A percentile compares a stretch with the other conserved stretches of the same genome.
Conservation (phyloP, 1,140 invertebrate species). For the Argopecten irradians region DNA sequence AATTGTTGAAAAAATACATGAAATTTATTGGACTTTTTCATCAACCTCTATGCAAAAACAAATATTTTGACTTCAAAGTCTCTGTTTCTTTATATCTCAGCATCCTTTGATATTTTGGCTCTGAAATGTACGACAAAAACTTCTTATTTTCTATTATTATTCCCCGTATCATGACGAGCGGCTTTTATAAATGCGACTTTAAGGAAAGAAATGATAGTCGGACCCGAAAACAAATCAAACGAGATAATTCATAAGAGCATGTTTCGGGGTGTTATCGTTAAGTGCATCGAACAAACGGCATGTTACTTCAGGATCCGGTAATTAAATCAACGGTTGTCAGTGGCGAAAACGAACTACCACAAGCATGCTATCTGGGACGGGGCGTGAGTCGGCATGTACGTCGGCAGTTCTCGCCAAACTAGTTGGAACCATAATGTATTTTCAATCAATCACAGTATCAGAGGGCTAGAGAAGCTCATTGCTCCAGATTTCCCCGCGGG, state of each 20-base stretch:
- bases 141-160: too few species aligned
- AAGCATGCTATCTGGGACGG: background rate
- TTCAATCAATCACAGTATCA: slow-evolving; percentile 10
- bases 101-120: too few species aligned
- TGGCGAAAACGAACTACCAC: background rate
- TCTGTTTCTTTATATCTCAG: too few species aligned
- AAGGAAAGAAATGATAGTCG: too few species aligned
- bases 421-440: background rate
- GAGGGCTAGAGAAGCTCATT: background rate
- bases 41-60: too few species aligned
- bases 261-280: background rate
- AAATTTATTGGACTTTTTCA: too few species aligned
- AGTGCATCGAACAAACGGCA: background rate
- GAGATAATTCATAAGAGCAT: background rate
- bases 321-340: slow-evolving; percentile 22
- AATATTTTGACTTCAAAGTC: too few species aligned
- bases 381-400: background rate
- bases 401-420: background rate
- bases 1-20: too few species aligned
- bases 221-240: background rate
- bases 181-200: too few species aligned
- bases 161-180: too few species aligned
- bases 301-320: background rate
- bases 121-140: too few species aligned
- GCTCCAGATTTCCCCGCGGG: slow-evolving; percentile 10